Conservation (phyloP, 2,113 vertebrate genomes). For the Cebidichthys violaceus region DNA sequence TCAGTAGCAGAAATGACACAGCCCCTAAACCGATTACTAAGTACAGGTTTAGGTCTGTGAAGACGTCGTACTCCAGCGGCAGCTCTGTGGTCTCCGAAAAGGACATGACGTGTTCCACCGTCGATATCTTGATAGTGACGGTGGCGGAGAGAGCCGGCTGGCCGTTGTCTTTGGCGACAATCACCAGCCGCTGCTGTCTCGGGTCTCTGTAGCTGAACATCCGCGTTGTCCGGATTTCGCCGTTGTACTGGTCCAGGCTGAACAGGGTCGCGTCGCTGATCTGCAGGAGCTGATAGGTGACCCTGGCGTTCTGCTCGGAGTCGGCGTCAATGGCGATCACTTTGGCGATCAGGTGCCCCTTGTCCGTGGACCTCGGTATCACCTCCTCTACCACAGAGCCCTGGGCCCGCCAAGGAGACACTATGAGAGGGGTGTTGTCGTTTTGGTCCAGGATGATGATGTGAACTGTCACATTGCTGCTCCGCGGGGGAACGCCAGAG, state of each 20-base stretch:
- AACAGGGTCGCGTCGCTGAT: conserved; percentile 77
- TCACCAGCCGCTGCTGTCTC: conserved; percentile 77
- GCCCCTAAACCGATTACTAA: conserved; percentile 83
- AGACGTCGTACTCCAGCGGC: conserved; percentile 80
- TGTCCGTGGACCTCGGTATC: conserved; percentile 81
- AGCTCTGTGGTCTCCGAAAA: conserved; percentile 82
- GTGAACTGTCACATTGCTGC: conserved; percentile 81
- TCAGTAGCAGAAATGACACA: conserved; percentile 82
- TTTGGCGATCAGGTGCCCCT: conserved; percentile 81
- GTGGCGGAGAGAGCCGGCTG: conserved; percentile 83
- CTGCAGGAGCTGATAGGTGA: conserved; percentile 83
- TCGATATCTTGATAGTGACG: conserved; percentile 83
- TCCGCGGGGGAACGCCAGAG: conserved; percentile 80
- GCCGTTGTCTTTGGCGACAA: conserved; percentile 84
- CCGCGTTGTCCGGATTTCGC: conserved; percentile 81
- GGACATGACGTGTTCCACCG: conserved; percentile 76
- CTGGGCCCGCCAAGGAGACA: conserved; percentile 80
- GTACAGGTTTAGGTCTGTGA: conserved; percentile 84
- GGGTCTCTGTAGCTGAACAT: conserved; percentile 85
- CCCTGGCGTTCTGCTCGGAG: conserved; percentile 82
- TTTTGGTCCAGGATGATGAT: conserved; percentile 83
- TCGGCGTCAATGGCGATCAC: conserved; percentile 83
- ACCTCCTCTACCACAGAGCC: conserved; percentile 79
- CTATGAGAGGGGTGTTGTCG: conserved; percentile 82
- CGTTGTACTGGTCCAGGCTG: conserved; percentile 83